Evolutionary conservation across 2,113 vertebrate species (phyloP), one percentile per base, ranked within the genome.

Genomic region (Prolemur simus): DNA sequence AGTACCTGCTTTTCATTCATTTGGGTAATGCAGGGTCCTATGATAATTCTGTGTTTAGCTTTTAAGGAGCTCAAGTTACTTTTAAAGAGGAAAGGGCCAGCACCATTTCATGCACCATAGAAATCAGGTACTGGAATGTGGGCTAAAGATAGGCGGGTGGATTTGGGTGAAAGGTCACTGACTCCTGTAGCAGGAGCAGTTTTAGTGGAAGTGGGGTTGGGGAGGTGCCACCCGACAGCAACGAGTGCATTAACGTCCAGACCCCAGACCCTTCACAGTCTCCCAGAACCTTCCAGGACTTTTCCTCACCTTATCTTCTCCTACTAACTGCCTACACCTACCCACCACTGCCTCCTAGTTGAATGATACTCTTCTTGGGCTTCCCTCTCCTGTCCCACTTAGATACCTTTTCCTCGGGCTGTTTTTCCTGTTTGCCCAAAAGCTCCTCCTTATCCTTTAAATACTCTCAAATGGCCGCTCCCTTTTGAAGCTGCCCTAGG

Each of bases 51-150:
- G 5, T 74, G 23, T 73, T 83, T 82, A 90, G 56, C 49, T 90
- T 91, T 45, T 91, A 68, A 97, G 69, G 56, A 60, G 52, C 17
- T 94, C 45, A n/a, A 3, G 32, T 83, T 66, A 34, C 32, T 85
- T 71, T 85, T 71, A 81, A 89, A 88, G 34, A 68, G 14, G 56
- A 90, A 80, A 37, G 52, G 74, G 32, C 10, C n/a, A 45, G 10
- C 39, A 4, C 34, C 37, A 66, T 91, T 45, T 95, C 25, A 23
- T 34, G 7, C 25, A 32, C 37, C 78, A 74, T 20, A 63, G 82
- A 96, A 89, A 42, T 83, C 32, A 69, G 37, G 7, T 88, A 52
- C 29, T 23, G 64, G 71, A 52, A 45, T 60, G 10, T 23, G 20
- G 58, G 54, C 20, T 87, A 11, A 52, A 56, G 52, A 73, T 25